A percentile compares a stretch with the other conserved stretches of the same genome.
Conservation (phyloP, 2,888 invertebrate species). For the Brachylomia viminalis region DNA sequence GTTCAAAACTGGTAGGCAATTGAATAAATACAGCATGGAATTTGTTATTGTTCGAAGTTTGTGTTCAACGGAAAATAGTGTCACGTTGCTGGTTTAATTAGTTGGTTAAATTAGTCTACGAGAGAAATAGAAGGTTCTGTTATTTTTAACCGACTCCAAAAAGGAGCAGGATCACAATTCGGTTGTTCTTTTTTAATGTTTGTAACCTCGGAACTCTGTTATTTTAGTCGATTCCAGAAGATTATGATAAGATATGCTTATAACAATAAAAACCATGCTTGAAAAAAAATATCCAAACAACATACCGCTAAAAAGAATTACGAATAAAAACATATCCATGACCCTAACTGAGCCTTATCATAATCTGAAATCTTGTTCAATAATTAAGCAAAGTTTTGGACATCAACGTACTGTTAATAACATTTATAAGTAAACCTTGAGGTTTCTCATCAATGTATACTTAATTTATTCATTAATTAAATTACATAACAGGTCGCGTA, state of each 20-base stretch:
- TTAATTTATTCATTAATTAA: conserved; percentile 40
- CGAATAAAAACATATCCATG: too few species aligned
- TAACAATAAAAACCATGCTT: too few species aligned
- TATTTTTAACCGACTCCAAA: too few species aligned
- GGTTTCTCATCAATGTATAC: conserved; percentile 37
- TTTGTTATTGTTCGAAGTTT: conserved; percentile 45
- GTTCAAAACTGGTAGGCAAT: conserved; percentile 60
- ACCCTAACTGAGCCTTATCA: background rate
- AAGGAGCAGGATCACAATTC: too few species aligned
- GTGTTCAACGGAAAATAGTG: conserved; percentile 29
- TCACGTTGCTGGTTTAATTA: conserved; percentile 11
- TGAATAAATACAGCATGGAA: conserved; percentile 64
- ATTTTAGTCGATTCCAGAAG: too few species aligned
- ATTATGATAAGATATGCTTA: too few species aligned
- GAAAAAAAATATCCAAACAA: too few species aligned
- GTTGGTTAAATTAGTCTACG: conserved; percentile 15
- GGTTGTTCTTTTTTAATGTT: too few species aligned
- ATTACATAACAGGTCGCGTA: conserved; percentile 54
- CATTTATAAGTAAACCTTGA: background rate
- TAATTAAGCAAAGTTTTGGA: background rate
- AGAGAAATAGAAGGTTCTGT: background rate
- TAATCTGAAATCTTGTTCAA: background rate
- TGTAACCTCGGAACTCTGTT: too few species aligned
- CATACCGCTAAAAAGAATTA: too few species aligned
- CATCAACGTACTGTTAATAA: background rate